Conservation (phyloP, 1,140 invertebrate genomes). For the Andrena cerasifolii region DNA sequence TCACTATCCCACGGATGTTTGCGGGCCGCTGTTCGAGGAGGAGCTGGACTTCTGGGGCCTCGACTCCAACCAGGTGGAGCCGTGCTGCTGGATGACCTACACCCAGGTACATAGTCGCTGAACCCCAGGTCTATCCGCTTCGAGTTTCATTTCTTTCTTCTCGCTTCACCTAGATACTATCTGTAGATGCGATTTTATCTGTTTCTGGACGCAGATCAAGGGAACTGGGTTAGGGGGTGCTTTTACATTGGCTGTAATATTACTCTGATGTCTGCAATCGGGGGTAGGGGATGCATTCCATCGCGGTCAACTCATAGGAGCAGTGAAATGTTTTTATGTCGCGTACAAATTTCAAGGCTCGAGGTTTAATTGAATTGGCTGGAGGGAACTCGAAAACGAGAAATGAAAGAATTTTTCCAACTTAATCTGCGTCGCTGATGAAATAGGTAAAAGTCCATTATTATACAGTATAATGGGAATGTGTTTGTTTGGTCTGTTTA, state of each 20-base stretch:
- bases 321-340: too few relatives aligned
- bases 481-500: conserved; percentile 34
- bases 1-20: conserved; percentile 99
- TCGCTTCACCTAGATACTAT: conserved; percentile 2
- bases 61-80: conserved; percentile 97
- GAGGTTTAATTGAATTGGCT: too few relatives aligned
- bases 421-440: background rate
- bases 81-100: conserved; percentile 99
- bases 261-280: too few relatives aligned
- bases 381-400: too few relatives aligned
- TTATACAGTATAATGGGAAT: conserved; percentile 28
- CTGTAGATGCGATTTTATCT: conserved; percentile 1
- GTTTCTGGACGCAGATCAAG: background rate
- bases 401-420: too few relatives aligned
- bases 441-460: conserved; percentile 5
- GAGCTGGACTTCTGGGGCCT: conserved; percentile 98
- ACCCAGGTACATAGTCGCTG: conserved; percentile 88
- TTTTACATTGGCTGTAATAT: too few relatives aligned
- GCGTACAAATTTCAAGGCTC: too few relatives aligned
- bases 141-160: background rate
- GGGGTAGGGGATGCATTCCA: too few relatives aligned
- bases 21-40: conserved; percentile 98
- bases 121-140: background rate
- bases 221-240: background rate
- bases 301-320: too few relatives aligned